Evolutionary conservation across 2,888 invertebrate genomes (phyloP).

Genomic region (Drosophila mercatorum): DNA sequence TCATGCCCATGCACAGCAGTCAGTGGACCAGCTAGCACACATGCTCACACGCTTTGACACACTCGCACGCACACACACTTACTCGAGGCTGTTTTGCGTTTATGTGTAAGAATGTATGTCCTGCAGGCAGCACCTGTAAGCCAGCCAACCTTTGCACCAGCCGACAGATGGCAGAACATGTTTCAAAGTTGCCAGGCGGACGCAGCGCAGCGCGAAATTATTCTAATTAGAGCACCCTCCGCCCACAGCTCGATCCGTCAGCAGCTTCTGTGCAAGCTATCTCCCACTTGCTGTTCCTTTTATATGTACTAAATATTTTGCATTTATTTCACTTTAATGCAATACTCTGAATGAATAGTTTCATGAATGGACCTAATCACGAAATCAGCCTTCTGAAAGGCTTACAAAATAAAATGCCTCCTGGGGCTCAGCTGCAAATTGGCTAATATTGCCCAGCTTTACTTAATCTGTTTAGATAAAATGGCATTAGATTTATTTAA

Average conservation of each 20-base stretch:
- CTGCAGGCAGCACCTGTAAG: slow-evolving; percentile 57
- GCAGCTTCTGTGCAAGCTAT: slow-evolving; percentile 20
- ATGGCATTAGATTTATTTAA: background rate
- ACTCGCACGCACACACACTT: slow-evolving; percentile 4
- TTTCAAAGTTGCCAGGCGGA: slow-evolving; percentile 45
- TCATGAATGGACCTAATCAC: slow-evolving; percentile 44
- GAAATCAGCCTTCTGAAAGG: slow-evolving; percentile 12
- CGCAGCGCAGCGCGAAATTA: slow-evolving; percentile 74
- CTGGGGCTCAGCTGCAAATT: background rate
- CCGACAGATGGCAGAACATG: slow-evolving; percentile 60
- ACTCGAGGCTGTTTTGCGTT: slow-evolving; percentile 26
- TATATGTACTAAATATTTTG: slow-evolving; percentile 21
- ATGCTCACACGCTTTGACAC: slow-evolving; percentile 12
- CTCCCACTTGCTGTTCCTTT: slow-evolving; percentile 19
- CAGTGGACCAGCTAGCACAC: slow-evolving; percentile 37
- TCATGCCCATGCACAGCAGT: slow-evolving; percentile 40
- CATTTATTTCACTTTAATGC: slow-evolving; percentile 26
- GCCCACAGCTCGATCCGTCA: background rate
- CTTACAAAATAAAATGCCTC: slow-evolving; percentile 1
- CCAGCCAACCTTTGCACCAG: slow-evolving; percentile 27
- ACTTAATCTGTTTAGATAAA: background rate
- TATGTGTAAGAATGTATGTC: slow-evolving; percentile 43
- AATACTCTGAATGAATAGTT: slow-evolving; percentile 27
- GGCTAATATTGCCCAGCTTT: background rate
- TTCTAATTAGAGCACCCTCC: slow-evolving; percentile 65